Conservation (phyloP, 2,888 invertebrate genomes). For the Philhelius pedissequus region DNA sequence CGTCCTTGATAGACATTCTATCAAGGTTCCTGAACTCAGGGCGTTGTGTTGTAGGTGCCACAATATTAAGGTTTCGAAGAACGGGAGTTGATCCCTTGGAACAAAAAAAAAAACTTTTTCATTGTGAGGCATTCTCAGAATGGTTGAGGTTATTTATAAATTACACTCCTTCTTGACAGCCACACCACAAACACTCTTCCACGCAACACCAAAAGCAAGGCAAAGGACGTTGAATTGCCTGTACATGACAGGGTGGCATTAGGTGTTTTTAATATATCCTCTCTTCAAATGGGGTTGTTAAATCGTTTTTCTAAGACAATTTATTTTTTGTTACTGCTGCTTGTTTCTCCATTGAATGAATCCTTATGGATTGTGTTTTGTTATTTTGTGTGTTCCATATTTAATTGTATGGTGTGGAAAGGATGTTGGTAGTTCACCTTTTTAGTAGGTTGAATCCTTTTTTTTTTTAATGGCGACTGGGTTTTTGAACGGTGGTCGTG, state of each 20-base stretch:
- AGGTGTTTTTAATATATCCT: conserved; percentile 64
- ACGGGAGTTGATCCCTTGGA: conserved; percentile 7
- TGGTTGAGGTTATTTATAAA: conserved; percentile 50
- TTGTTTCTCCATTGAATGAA: conserved; percentile 17
- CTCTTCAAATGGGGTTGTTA: conserved; percentile 59
- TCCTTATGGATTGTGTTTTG: conserved; percentile 15
- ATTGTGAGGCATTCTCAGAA: conserved; percentile 19
- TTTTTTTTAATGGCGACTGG: neutral
- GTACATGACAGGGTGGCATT: conserved; percentile 62
- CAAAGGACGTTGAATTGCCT: conserved; percentile 53
- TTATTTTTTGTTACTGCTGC: conserved; percentile 35
- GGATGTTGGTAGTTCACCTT: conserved; percentile 49
- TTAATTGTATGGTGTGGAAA: conserved; percentile 33
- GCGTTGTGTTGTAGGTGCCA: conserved; percentile 16
- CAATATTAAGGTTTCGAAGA: neutral
- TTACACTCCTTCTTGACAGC: conserved; percentile 14
- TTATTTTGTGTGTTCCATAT: neutral
- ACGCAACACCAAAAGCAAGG: neutral
- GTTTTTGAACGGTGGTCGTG: conserved; percentile 34
- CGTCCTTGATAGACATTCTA: conserved; percentile 56
- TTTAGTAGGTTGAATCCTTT: conserved; percentile 3
- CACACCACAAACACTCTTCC: neutral
- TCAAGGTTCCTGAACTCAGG: conserved; percentile 62
- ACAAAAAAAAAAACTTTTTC: neutral
- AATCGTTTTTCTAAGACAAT: conserved; percentile 63